Evolutionary conservation across 2,888 invertebrate genomes (phyloP).

Genomic region (Adelognathus sp.): DNA sequence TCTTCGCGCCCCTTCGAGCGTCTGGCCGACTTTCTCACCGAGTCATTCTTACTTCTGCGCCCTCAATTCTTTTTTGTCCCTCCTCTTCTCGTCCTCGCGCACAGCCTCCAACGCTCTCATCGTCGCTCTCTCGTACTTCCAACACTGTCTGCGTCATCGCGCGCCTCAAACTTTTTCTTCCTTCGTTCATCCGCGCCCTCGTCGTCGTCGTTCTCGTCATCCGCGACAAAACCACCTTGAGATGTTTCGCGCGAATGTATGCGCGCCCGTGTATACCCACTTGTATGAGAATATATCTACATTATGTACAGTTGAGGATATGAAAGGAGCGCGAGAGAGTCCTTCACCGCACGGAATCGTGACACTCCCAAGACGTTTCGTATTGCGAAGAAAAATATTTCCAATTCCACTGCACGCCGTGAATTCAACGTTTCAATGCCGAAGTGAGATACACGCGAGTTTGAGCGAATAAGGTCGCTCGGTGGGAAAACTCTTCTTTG

Average conservation of each 20-base stretch:
- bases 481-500: constrained; percentile 8
- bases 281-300: background rate
- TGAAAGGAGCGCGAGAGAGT: background rate
- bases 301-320: constrained; percentile 20
- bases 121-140: background rate
- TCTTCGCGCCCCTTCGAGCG: constrained; percentile 25
- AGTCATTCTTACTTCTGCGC: constrained; percentile 10
- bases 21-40: constrained; percentile 20
- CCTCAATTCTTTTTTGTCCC: background rate
- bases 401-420: constrained; percentile 68
- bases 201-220: constrained; percentile 9
- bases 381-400: constrained; percentile 70
- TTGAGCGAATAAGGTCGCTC: background rate
- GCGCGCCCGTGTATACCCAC: background rate
- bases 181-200: constrained; percentile 6
- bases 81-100: constrained; percentile 18
- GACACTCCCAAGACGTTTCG: constrained; percentile 36
- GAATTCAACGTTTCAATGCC: constrained; percentile 42
- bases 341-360: constrained; percentile 8
- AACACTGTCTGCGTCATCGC: constrained; percentile 44
- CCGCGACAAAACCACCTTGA: constrained; percentile 41
- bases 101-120: constrained; percentile 53
- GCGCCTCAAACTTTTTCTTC: constrained; percentile 15
- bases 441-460: background rate
- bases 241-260: constrained; percentile 43